These are phyloP conservation scores for Papilio machaon DNA, from an alignment of 1,140 invertebrate species.

Conservation along the genomic window DNA sequence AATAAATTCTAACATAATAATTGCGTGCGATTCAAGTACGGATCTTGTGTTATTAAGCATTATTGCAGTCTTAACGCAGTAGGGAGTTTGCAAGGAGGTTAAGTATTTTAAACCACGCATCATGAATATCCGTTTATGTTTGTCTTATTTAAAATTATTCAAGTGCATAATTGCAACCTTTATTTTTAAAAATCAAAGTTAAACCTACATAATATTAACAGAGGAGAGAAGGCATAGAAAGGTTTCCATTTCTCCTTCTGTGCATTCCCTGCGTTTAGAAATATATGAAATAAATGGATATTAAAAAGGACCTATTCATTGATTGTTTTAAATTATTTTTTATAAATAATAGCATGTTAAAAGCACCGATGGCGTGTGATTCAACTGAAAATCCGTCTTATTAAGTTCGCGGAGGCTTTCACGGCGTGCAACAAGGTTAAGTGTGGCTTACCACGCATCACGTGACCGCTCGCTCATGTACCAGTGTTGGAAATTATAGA, in stretches of 20 bases:
- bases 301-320: background rate
- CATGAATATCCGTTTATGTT: background rate
- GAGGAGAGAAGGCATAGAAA: no score
- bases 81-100: background rate
- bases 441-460: constrained; percentile 10
- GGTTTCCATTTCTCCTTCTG: no score
- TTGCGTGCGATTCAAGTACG: background rate
- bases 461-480: constrained; percentile 1
- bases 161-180: background rate
- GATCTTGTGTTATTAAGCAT: background rate
- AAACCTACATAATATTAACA: no score
- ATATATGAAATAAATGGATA: no score
- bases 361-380: constrained; percentile 6
- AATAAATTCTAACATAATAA: background rate
- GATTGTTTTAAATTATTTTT: background rate
- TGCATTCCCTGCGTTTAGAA: no score
- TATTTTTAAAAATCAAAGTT: no score
- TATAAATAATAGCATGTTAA: background rate
- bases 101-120: background rate
- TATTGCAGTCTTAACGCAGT: background rate
- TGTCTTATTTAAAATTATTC: background rate
- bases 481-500: constrained; percentile 16
- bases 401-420: constrained; percentile 11
- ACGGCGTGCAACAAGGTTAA: constrained; percentile 13
- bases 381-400: background rate